These are phyloP conservation scores for Bungarus multicinctus DNA, from an alignment of 2,113 vertebrate genomes.

Conservation along the genomic window DNA sequence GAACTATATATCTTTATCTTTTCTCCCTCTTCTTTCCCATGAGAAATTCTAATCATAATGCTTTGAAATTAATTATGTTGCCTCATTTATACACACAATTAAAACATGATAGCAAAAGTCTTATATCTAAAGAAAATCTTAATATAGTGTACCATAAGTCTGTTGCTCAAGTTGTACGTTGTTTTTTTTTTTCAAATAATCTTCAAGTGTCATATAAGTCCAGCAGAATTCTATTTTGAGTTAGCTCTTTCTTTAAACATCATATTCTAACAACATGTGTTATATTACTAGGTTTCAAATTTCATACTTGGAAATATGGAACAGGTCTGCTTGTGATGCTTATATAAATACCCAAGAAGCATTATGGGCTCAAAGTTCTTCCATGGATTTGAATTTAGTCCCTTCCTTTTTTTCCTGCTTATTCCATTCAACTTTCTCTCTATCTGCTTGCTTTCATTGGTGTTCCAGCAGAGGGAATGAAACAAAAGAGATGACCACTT, in stretches of 20 bases:
- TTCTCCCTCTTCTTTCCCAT: too few relatives aligned
- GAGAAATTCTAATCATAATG: neutral
- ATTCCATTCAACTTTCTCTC: neutral
- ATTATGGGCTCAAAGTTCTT: neutral
- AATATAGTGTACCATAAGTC: neutral
- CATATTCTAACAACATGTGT: neutral
- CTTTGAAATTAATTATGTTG: neutral
- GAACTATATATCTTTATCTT: neutral
- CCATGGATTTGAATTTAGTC: neutral
- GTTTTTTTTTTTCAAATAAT: neutral
- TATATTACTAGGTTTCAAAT: neutral
- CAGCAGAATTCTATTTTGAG: neutral
- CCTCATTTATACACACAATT: neutral
- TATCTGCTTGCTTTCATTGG: neutral
- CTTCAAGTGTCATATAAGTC: neutral
- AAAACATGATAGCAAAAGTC: neutral
- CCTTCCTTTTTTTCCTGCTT: neutral
- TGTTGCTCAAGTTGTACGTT: neutral
- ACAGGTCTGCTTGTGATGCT: neutral
- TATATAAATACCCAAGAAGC: neutral
- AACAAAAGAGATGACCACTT: neutral
- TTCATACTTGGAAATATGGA: neutral
- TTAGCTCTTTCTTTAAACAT: neutral
- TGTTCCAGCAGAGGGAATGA: neutral
- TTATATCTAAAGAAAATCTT: neutral